Percentiles rank a stretch among this genome's conserved stretches.
Evolutionary conservation across 2,888 invertebrate genomes (phyloP).

Genomic region (Tiphia femorata): DNA sequence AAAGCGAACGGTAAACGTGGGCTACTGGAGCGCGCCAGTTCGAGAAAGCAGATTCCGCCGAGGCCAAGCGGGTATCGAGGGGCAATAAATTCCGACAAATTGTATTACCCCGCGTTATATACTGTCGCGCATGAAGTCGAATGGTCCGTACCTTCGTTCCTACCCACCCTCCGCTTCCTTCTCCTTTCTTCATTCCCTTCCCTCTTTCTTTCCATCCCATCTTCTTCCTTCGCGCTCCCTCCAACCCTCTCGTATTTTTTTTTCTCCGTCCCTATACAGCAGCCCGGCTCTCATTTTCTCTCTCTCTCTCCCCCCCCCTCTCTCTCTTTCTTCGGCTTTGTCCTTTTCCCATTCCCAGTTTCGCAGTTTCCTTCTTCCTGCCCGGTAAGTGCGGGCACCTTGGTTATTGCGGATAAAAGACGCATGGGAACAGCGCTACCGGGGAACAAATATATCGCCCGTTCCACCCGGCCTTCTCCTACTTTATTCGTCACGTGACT

Average conservation of each 20-base stretch:
- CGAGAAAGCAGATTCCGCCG: slow-evolving; percentile 50
- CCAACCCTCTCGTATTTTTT: slow-evolving; percentile 2
- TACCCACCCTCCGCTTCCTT: slow-evolving; percentile 14
- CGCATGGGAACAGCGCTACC: background rate
- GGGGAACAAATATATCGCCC: background rate
- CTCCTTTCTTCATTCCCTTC: background rate
- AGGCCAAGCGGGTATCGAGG: slow-evolving; percentile 42
- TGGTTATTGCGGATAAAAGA: background rate
- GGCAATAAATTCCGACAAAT: slow-evolving; percentile 61
- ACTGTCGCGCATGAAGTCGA: slow-evolving; percentile 57
- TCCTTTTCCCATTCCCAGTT: background rate
- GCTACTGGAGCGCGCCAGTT: slow-evolving; percentile 28
- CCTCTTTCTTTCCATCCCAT: background rate
- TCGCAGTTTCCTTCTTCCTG: background rate
- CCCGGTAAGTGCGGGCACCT: slow-evolving; percentile 11
- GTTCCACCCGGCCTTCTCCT: background rate
- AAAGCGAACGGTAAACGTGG: slow-evolving; percentile 40
- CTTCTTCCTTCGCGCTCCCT: slow-evolving; percentile 3
- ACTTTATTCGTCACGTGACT: too few species aligned
- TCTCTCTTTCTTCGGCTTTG: background rate
- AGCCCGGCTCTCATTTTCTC: slow-evolving; percentile 9
- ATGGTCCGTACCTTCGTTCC: slow-evolving; percentile 30
- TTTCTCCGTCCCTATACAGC: slow-evolving; percentile 4
- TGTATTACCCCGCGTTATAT: slow-evolving; percentile 58
- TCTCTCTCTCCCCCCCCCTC: slow-evolving; percentile 6